Base-by-base conservation (phyloP, 2,113 vertebrate genomes). In the Microtus richardsoni region DNA sequence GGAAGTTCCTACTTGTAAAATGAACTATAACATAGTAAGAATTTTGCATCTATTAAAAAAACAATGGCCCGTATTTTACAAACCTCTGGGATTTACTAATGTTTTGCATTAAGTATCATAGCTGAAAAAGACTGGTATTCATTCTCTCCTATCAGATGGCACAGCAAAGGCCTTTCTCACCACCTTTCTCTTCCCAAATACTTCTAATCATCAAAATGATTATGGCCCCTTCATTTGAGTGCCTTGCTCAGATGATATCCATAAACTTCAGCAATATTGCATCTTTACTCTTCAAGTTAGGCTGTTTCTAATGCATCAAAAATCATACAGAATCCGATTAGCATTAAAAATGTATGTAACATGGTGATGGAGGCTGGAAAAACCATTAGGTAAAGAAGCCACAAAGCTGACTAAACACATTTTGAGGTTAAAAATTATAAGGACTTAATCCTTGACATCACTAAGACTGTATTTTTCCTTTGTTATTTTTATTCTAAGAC, bases 201-300 rank as follows among this genome's bases (percentile, higher is more conserved):
- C 58, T 91, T 96, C 95, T 90, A 91, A 85, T 97, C 60, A 82
- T 70, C 86, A 71, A 78, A 44, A 88, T 62, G 86, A 28, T 96
- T 64, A 95, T 26, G 70, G 70, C 70, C 68, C 87, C 60, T 97
- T 97, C 88, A 95, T 36, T 68, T 75, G 89, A 94, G 93, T 93
- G 84, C 8, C 97, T 91, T 92, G 66, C 89, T 97, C 94, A 96
- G 87, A 88, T 77, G 52, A 71, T 22, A 89, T n/a, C 5, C 28
- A 91, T 95, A 95, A 94, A 87, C 70, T 95, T 95, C 83, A 91
- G 75, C 79, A 93, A 64, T 74, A 92, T 60, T 95, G 66, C 94
- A 92, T 93, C 36, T 71, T 89, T 71, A 79, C 30, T 95, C 73
- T 92, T 93, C 74, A 88, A 93, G 54, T 47, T 33, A 91, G 36